These are phyloP conservation scores for Odocoileus hemionus DNA, from an alignment of 2,113 vertebrate species.

Conservation along the genomic window DNA sequence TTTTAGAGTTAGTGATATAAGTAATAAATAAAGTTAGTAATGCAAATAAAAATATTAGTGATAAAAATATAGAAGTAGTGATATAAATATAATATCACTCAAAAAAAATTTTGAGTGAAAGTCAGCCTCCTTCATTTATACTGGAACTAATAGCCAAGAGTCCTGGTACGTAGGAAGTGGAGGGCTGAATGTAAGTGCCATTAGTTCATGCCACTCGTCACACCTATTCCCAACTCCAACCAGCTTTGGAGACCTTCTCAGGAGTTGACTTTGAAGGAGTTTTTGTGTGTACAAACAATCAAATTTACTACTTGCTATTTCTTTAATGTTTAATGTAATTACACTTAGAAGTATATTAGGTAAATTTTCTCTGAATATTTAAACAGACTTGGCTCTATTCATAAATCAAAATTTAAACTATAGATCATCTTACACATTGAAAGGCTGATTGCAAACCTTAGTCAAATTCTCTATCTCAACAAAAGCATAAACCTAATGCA, in stretches of 20 bases:
- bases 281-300: background rate
- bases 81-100: background rate
- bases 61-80: background rate
- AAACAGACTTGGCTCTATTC: background rate
- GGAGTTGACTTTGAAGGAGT: background rate
- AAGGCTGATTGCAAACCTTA: background rate
- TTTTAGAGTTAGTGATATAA: background rate
- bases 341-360: background rate
- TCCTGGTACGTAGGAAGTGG: too few relatives aligned
- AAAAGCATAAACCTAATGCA: background rate
- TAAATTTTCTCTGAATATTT: background rate
- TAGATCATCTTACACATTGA: background rate
- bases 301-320: background rate
- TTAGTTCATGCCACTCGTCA: background rate
- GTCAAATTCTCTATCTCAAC: background rate
- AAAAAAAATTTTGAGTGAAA: background rate
- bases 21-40: background rate
- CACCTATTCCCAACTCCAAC: background rate
- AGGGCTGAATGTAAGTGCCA: rapidly evolving
- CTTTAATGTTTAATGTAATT: background rate
- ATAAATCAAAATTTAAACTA: background rate
- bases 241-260: background rate
- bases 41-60: background rate
- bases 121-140: background rate
- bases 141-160: background rate